A percentile compares a stretch with the other conserved stretches of the same genome.
Conservation (phyloP, 1,140 invertebrate genomes). For the Vanessa atalanta region DNA sequence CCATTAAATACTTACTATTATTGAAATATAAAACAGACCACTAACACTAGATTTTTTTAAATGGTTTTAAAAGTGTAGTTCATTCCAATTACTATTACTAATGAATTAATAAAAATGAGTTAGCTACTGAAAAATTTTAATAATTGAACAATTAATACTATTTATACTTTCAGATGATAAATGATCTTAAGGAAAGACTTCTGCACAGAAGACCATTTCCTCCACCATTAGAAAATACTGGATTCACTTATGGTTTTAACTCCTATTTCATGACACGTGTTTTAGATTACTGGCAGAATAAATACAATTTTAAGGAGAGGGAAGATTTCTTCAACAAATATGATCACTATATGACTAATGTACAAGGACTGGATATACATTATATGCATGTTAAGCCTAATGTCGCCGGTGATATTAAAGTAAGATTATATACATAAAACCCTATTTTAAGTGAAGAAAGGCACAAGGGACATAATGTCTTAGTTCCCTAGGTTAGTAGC, state of each 20-base stretch:
- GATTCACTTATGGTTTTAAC: slow-evolving; percentile 81
- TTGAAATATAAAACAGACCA: no score
- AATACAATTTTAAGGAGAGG: slow-evolving; percentile 86
- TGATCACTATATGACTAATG: slow-evolving; percentile 87
- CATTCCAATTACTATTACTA: no score
- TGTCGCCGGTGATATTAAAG: slow-evolving; percentile 50
- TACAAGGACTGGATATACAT: slow-evolving; percentile 82
- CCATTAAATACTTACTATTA: no score
- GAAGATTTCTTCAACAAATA: slow-evolving; percentile 86
- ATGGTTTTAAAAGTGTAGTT: no score
- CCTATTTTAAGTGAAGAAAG: no score
- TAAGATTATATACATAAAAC: slow-evolving; percentile 39
- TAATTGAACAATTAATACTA: no score
- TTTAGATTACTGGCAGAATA: slow-evolving; percentile 86
- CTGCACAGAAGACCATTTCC: slow-evolving; percentile 81
- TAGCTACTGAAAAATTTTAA: no score
- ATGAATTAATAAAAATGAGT: no score
- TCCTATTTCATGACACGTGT: slow-evolving; percentile 84
- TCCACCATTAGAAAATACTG: slow-evolving; percentile 84
- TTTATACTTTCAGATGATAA: slow-evolving; percentile 79
- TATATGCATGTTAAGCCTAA: slow-evolving; percentile 71
- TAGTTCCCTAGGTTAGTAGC: no score
- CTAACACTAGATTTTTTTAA: no score
- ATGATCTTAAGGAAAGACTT: slow-evolving; percentile 84
- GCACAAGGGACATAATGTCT: no score